phyloP scores from a whole-genome alignment of 2,888 invertebrate species.

The Disparrhopalites patrizii region DNA sequence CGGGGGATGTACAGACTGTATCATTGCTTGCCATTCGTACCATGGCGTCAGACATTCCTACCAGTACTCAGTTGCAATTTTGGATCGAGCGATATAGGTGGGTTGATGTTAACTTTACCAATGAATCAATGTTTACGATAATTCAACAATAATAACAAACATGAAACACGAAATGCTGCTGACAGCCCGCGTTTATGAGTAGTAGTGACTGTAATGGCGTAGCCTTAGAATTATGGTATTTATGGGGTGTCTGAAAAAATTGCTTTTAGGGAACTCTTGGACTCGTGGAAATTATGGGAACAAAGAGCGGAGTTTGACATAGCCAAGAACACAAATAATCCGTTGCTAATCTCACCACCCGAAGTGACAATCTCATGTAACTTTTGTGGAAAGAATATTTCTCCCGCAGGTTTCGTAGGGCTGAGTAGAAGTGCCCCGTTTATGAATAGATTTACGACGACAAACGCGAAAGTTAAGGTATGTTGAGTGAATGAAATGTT shows the following conservation, averaged over 20 bases:
- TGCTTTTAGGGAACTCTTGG: constrained; percentile 74
- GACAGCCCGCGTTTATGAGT: no score
- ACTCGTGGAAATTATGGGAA: constrained; percentile 87
- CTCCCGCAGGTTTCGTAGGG: constrained; percentile 54
- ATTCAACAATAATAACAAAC: neutral
- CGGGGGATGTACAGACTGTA: constrained; percentile 88
- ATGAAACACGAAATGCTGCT: neutral
- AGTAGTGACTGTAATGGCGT: no score
- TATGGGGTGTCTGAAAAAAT: no score
- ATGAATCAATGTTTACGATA: neutral
- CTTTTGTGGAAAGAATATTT: constrained; percentile 91
- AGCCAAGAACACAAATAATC: constrained; percentile 61
- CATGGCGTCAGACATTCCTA: constrained; percentile 66
- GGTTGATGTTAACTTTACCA: neutral
- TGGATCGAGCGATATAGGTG: constrained; percentile 54
- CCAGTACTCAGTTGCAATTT: constrained; percentile 53
- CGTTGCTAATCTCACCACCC: constrained; percentile 53
- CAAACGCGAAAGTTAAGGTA: constrained; percentile 61
- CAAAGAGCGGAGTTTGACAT: constrained; percentile 86
- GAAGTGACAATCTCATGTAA: constrained; percentile 81
- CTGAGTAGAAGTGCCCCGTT: constrained; percentile 39
- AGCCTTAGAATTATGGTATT: no score
- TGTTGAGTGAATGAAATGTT: neutral
- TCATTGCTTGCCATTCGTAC: constrained; percentile 74
- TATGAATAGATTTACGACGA: constrained; percentile 42